These are phyloP conservation scores for Oceanodroma tethys DNA, from an alignment of 2,113 vertebrate genomes.

Conservation along the genomic window DNA sequence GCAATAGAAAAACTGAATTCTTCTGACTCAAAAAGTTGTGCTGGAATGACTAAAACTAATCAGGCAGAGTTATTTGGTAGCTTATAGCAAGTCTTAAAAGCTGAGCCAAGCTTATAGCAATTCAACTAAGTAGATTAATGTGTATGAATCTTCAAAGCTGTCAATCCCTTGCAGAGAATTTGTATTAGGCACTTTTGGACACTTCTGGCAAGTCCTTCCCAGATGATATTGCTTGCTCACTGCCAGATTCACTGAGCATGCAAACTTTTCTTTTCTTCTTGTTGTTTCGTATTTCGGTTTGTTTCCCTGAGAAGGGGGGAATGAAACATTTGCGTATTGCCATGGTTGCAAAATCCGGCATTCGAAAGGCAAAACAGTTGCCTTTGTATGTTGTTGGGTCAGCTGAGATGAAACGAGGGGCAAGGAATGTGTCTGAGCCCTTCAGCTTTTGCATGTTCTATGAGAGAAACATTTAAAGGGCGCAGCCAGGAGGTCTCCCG, in stretches of 20 bases:
- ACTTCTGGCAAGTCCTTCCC: rapidly evolving
- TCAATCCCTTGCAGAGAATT: not conserved
- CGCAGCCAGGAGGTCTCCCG: not conserved
- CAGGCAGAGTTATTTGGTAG: not conserved
- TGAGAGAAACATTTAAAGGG: not conserved
- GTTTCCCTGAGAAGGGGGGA: not conserved
- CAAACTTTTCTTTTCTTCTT: not conserved
- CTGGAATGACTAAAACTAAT: not conserved
- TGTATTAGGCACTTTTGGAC: not conserved
- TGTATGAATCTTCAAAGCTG: not conserved
- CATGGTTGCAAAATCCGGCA: not conserved
- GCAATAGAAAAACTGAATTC: not conserved
- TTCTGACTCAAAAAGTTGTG: not conserved
- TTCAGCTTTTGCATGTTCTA: not conserved
- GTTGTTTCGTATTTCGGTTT: not conserved
- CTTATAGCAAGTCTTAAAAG: not conserved
- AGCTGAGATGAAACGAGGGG: not conserved
- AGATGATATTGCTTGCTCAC: not conserved
- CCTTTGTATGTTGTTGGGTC: not conserved
- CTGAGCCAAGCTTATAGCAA: not conserved
- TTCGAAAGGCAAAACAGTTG: not conserved
- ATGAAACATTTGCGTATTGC: not conserved
- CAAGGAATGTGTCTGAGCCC: not conserved
- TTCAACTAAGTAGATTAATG: not conserved
- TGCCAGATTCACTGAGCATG: not conserved